A percentile compares a stretch with the other conserved stretches of the same genome.
Evolutionary conservation across 2,797 vertebrate genomes (phyloP).

Genomic region (Petrocephalus schoutedeni): DNA sequence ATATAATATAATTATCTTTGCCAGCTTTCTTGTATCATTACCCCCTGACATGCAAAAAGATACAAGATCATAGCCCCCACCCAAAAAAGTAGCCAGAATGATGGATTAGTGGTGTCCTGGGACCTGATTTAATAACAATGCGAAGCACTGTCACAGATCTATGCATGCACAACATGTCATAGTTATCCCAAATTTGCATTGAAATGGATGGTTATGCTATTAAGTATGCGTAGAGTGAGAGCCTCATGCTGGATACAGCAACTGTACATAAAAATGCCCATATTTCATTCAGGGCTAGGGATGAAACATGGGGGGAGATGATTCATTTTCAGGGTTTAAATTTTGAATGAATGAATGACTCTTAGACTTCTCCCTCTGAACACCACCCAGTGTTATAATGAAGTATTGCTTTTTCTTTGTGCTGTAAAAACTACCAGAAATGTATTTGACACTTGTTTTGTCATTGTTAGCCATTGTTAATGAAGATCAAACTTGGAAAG

Average conservation of each 20-base stretch:
- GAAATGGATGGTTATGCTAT: not conserved
- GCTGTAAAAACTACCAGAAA: not conserved
- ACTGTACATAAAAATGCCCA: not conserved
- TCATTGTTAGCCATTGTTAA: not conserved
- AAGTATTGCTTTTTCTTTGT: not conserved
- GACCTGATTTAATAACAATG: conserved; percentile 9
- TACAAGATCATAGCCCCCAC: not conserved
- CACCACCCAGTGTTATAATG: not conserved
- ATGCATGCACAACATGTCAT: conserved; percentile 5
- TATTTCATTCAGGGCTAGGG: not conserved
- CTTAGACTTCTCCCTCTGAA: not conserved
- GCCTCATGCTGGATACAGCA: not conserved
- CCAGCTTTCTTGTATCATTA: not conserved
- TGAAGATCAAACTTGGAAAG: not conserved
- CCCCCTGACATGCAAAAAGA: not conserved
- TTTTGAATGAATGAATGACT: not conserved
- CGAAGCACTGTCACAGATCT: not conserved
- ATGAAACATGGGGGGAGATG: not conserved
- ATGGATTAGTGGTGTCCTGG: conserved; percentile 13
- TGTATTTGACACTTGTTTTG: not conserved
- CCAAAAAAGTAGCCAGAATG: conserved; percentile 6
- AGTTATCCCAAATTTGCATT: conserved; percentile 9
- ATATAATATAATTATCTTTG: not conserved
- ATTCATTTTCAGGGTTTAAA: not conserved
- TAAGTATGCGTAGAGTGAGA: not conserved